Evolutionary conservation across 2,888 invertebrate species (phyloP), one percentile per base, ranked within the genome.

Genomic region (Itoplectis maculator): DNA sequence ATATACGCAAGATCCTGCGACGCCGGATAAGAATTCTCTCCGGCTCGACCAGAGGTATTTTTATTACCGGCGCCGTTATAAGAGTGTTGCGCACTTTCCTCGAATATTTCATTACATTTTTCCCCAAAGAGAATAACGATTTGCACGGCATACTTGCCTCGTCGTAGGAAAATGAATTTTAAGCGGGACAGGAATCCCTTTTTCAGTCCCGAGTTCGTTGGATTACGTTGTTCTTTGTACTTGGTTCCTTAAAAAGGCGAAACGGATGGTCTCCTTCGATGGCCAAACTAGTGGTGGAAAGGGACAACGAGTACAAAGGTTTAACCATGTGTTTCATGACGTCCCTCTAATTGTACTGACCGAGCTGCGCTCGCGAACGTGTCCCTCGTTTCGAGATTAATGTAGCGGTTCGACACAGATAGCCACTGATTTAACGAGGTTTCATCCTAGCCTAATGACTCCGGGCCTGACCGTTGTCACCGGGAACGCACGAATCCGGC

Each of bases 361-460:
- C 20, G 49, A 35, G 63, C 40, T 18, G 49, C 15, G 35, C 45
- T 54, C 54, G 54, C 29, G 35, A 77, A 42, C 45, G 63, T 56
- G 13, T 20, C 51, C 35, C 63, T 20, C 23, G 70, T 56, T 70
- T 54, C 35, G 65, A 29, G 65, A 65, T 63, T 63, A 54, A 59
- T 65, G 65, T 54, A 63, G 72, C 72, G 54, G 56, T 78, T 79
- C 72, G 54, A 73, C 72, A 68, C 72, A 63, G 79, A 72, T 79
- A 73, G 54, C 40, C 66, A 66, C 73, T 73, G 65, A 79, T 79
- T 73, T 79, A 79, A 73, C 72, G 72, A 73, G 79, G 70, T 70
- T 70, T 70, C 70, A 70, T 56, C 42, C 42, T 11, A 42, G 42
- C 54, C 56, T 70, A 70, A 70, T 70, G 70, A 70, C 56, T n/a